Evolutionary conservation across 2,797 vertebrate genomes (phyloP).

Genomic region (Valencia hispanica): DNA sequence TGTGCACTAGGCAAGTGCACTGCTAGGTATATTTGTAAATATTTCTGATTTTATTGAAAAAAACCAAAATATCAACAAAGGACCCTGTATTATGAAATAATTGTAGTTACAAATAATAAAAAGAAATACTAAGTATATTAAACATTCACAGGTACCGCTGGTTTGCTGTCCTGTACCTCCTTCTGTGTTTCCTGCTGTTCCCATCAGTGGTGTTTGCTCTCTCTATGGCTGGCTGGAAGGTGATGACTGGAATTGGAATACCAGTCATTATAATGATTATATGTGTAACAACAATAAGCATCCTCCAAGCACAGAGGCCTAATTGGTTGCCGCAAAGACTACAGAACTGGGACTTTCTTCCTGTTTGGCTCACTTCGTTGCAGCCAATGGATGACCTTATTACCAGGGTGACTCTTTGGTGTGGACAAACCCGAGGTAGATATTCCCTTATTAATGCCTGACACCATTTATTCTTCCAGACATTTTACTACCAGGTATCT

Average conservation of each 20-base stretch:
- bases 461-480: background rate
- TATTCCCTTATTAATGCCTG: background rate
- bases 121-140: background rate
- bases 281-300: constrained; percentile 19
- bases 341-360: constrained; percentile 53
- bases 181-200: constrained; percentile 51
- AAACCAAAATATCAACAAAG: background rate
- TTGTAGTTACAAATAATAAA: background rate
- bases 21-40: constrained; percentile 36
- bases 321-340: constrained; percentile 38
- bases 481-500: background rate
- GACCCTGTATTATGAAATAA: background rate
- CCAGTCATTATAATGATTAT: constrained; percentile 33
- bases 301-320: constrained; percentile 36
- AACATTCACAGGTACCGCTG: constrained; percentile 40
- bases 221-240: constrained; percentile 57
- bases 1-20: constrained; percentile 42
- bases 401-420: constrained; percentile 24
- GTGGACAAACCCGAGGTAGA: constrained; percentile 18
- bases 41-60: background rate
- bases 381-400: constrained; percentile 56
- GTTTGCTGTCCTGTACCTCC: constrained; percentile 56
- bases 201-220: constrained; percentile 53
- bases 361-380: constrained; percentile 51
- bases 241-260: constrained; percentile 35